phyloP scores from a whole-genome alignment of 2,888 invertebrate species.

The Ferdinandea cuprea region DNA sequence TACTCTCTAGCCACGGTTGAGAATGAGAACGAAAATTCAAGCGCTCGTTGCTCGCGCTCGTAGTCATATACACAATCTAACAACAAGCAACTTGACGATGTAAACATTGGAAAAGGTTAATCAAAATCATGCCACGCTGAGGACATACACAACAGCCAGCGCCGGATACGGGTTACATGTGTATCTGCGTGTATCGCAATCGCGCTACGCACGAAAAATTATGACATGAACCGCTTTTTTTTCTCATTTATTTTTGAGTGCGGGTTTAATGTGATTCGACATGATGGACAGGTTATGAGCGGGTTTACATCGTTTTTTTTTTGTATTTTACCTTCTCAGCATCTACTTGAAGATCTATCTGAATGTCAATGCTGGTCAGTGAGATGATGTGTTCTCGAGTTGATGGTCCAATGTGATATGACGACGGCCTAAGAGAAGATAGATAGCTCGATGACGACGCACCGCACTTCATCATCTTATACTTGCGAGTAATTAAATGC shows the following conservation, averaged over 20 bases:
- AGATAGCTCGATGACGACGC: slow-evolving; percentile 12
- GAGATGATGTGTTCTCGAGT: slow-evolving; percentile 61
- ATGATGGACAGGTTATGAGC: slow-evolving; percentile 73
- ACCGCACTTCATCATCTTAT: slow-evolving; percentile 45
- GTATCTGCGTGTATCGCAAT: slow-evolving; percentile 73
- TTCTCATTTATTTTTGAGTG: slow-evolving; percentile 41
- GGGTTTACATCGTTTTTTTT: slow-evolving; percentile 47
- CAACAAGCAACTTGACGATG: slow-evolving; percentile 53
- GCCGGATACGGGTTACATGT: slow-evolving; percentile 67
- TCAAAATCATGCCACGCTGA: slow-evolving; percentile 70
- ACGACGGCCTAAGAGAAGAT: slow-evolving; percentile 50
- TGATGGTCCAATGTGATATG: slow-evolving; percentile 58
- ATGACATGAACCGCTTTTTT: slow-evolving; percentile 65
- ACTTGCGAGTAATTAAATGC: slow-evolving; percentile 66
- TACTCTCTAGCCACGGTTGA: background rate
- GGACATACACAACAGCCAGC: slow-evolving; percentile 54
- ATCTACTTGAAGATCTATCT: slow-evolving; percentile 61
- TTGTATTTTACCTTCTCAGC: slow-evolving; percentile 20
- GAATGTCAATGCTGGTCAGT: slow-evolving; percentile 72
- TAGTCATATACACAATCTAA: slow-evolving; percentile 11
- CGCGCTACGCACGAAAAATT: slow-evolving; percentile 73
- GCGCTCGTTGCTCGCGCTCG: background rate
- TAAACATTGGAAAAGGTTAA: slow-evolving; percentile 73
- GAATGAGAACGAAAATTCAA: slow-evolving; percentile 34
- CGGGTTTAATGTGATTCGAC: slow-evolving; percentile 69